Percentiles rank a stretch among this genome's conserved stretches.
phyloP scores from a whole-genome alignment of 2,113 vertebrate genomes.

The Zapus hudsonius region DNA sequence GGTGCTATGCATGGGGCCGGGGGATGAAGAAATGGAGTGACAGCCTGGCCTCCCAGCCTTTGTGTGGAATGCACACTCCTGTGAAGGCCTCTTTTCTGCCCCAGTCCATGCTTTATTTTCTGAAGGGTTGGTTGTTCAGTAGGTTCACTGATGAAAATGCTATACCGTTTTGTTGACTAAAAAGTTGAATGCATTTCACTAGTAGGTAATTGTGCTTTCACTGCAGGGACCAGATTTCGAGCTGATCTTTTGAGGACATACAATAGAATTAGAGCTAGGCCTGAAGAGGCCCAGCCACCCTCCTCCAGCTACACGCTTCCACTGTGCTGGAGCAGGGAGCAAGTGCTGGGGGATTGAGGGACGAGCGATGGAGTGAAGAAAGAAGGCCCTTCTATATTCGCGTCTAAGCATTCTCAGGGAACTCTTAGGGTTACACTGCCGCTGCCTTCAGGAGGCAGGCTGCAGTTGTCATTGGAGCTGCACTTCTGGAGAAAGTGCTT shows the following conservation, averaged over 20 bases:
- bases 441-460: neutral
- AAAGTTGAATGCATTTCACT: conserved; percentile 50
- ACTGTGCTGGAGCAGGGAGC: too few relatives aligned
- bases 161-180: conserved; percentile 50
- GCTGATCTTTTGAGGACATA: neutral
- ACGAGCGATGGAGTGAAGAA: neutral
- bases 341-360: neutral
- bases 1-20: conserved; percentile 38
- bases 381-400: neutral
- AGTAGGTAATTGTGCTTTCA: conserved; percentile 50
- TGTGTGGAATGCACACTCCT: conserved; percentile 41
- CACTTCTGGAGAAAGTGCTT: neutral
- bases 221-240: conserved; percentile 36
- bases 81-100: conserved; percentile 61
- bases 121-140: neutral
- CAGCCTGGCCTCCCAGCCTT: conserved; percentile 67
- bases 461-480: neutral
- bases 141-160: conserved; percentile 50
- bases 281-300: neutral
- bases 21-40: conserved; percentile 72
- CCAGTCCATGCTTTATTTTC: neutral
- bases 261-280: conserved; percentile 12
- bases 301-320: neutral
- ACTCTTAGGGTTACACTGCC: neutral
- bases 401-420: neutral